Evolutionary conservation across 2,888 invertebrate genomes (phyloP), one percentile per base, ranked within the genome.

Genomic region (Hofmannophila pseudospretella): DNA sequence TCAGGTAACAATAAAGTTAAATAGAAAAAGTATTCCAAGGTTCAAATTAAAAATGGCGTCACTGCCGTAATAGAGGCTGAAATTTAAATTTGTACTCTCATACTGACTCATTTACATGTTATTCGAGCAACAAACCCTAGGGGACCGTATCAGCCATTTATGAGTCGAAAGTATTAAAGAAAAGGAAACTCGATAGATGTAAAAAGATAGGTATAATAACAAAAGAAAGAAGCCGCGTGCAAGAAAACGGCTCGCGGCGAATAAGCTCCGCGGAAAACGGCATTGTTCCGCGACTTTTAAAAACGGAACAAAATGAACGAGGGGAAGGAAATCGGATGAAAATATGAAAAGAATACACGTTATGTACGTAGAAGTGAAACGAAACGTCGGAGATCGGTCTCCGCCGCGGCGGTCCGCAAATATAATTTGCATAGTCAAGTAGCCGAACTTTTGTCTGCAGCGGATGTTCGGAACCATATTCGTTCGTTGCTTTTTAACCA

Each of bases 391-490:
- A 78, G 84, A 85, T 85, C 82, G 80, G 71, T 75, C 79, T 72
- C 75, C 67, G 68, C 67, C 74, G 31, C 69, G 73, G 76, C 76
- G 75, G 87, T 87, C 86, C 75, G 87, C 86, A 88, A 88, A 88
- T 87, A 86, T 86, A 87, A 88, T 88, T 88, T 88, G 87, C 88
- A 88, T 88, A 86, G 82, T 67, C 86, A 86, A 88, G 82, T 88
- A 85, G 82, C 71, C 78, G 58, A 77, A 86, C 81, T 79, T 84
- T 84, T 81, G 86, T 84, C 80, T 84, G 84, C 76, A 72, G 62
- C 82, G 79, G 82, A 80, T 80, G 80, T 79, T 84, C 75, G 77
- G 73, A 76, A 77, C 80, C 86, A 82, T 84, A 84, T 81, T 79
- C 86, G 81, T 76, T 76, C 71, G 79, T 82, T 78, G 80, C 82